These are phyloP conservation scores for Ptychochromis oligacanthus DNA, from an alignment of 2,113 vertebrate species.

Conservation along the genomic window DNA sequence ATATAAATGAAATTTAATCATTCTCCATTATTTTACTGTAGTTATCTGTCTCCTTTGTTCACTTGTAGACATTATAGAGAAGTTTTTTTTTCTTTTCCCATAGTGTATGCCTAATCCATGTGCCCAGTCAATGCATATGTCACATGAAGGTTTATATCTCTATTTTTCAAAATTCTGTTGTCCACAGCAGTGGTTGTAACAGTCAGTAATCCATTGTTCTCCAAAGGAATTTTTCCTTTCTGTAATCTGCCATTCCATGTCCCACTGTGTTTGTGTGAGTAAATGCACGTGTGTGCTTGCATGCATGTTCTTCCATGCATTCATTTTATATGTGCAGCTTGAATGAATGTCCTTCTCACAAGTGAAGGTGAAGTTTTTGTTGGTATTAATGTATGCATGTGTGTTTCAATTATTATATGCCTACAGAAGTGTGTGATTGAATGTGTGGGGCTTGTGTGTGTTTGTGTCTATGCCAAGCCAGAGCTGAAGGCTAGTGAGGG, in stretches of 20 bases:
- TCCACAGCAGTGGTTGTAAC: slow-evolving; percentile 16
- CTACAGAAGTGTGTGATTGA: slow-evolving; percentile 32
- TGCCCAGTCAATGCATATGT: neutral
- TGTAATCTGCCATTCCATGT: slow-evolving; percentile 55
- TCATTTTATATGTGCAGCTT: neutral
- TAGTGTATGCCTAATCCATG: neutral
- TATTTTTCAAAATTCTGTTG: slow-evolving; percentile 25
- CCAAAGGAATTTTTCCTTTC: slow-evolving; percentile 48
- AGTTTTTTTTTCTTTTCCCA: neutral
- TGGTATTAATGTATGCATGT: neutral
- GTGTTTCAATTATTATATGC: neutral
- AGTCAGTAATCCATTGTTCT: slow-evolving; percentile 56
- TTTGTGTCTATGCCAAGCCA: slow-evolving; percentile 22
- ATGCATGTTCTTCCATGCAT: neutral
- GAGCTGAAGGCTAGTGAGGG: slow-evolving; percentile 47
- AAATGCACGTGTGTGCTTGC: neutral
- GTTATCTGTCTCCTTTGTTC: neutral
- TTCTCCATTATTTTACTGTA: neutral
- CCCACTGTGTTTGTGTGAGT: slow-evolving; percentile 24
- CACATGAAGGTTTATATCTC: slow-evolving; percentile 12
- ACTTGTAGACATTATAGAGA: neutral
- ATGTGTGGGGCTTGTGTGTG: slow-evolving; percentile 34
- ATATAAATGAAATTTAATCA: neutral
- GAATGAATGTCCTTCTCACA: neutral
- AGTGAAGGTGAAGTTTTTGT: neutral